Conservation (phyloP, 2,797 vertebrate species). For the Ctenochaetus hawaiiensis region DNA sequence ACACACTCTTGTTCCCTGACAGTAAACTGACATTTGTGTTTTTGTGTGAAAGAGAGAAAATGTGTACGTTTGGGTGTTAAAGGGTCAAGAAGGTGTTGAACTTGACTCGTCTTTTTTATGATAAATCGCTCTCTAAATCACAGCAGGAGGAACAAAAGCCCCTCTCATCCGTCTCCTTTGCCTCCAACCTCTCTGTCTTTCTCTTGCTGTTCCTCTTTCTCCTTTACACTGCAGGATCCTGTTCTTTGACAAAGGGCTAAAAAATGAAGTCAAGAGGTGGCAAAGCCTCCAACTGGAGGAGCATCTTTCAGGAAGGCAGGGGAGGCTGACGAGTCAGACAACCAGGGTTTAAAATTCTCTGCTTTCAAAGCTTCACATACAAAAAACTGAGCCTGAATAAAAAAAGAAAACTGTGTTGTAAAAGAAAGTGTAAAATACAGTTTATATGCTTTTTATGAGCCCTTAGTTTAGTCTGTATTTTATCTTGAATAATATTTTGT, state of each 20-base stretch:
- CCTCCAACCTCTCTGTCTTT: neutral
- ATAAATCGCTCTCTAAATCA: conserved; percentile 62
- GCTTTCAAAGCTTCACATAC: neutral
- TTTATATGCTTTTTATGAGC: neutral
- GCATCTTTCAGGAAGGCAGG: conserved; percentile 65
- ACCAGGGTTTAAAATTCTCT: neutral
- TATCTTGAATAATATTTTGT: too few relatives aligned
- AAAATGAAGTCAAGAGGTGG: conserved; percentile 78
- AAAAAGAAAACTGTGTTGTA: neutral
- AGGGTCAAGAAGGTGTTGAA: conserved; percentile 44
- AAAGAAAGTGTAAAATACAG: neutral
- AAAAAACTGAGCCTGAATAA: neutral
- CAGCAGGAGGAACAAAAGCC: conserved; percentile 60
- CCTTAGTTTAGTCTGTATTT: too few relatives aligned
- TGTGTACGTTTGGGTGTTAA: neutral
- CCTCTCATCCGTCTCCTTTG: conserved; percentile 63
- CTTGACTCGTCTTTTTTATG: conserved; percentile 29
- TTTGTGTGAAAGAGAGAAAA: neutral
- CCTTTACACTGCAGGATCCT: conserved; percentile 56
- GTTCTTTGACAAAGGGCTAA: conserved; percentile 74
- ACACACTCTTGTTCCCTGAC: conserved; percentile 8
- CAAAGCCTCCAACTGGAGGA: conserved; percentile 56
- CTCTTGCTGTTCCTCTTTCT: conserved; percentile 48
- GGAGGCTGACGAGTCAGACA: conserved; percentile 22
- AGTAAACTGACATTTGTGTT: conserved; percentile 16